Conservation (phyloP, 2,888 invertebrate genomes). For the Dioctria linearis region DNA sequence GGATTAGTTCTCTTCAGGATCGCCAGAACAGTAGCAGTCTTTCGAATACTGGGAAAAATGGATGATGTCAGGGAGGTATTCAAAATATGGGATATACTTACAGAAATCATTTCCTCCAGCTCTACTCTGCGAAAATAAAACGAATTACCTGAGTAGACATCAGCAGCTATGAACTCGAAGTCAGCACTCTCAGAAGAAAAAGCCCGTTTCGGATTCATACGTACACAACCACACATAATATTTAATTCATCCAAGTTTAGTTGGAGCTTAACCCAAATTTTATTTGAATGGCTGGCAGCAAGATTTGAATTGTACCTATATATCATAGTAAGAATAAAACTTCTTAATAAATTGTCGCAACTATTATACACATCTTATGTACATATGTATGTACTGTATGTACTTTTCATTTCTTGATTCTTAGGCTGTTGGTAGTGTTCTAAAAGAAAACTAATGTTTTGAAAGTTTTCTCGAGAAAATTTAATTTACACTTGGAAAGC, state of each 20-base stretch:
- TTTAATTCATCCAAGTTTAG: slow-evolving; percentile 24
- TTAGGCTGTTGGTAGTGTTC: neutral
- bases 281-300: neutral
- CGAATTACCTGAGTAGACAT: too few species aligned
- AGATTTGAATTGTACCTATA: slow-evolving; percentile 21
- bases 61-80: too few species aligned
- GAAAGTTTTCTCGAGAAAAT: slow-evolving; percentile 2
- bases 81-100: too few species aligned
- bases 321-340: slow-evolving; percentile 1
- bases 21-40: too few species aligned
- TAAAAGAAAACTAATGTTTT: neutral
- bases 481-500: neutral
- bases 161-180: neutral
- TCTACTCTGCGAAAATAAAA: too few species aligned
- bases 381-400: neutral
- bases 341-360: slow-evolving; percentile 27
- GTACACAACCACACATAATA: neutral
- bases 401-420: slow-evolving; percentile 16
- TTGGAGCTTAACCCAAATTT: neutral
- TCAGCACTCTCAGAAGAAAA: neutral
- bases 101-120: too few species aligned
- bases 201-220: neutral
- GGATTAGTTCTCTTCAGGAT: too few species aligned
- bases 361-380: neutral
- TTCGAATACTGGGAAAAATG: too few species aligned